Evolutionary conservation across 2,113 vertebrate species (phyloP).

Genomic region (Casuarius casuarius): DNA sequence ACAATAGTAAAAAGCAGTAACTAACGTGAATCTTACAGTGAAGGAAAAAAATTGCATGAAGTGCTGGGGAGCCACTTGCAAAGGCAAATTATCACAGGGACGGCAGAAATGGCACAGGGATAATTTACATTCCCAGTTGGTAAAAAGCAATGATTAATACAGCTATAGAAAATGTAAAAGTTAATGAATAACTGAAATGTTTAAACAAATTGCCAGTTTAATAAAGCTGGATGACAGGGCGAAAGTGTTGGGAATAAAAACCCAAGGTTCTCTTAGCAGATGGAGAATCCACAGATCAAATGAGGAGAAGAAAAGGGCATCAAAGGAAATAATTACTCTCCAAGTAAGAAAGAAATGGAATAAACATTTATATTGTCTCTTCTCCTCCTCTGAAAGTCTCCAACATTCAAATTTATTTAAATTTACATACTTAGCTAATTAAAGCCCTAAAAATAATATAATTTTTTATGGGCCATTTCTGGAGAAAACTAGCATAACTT

Average conservation of each 20-base stretch:
- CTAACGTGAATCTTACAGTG: not conserved
- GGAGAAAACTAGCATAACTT: constrained; percentile 9
- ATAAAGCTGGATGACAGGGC: constrained; percentile 22
- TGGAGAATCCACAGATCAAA: not conserved
- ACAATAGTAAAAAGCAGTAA: not conserved
- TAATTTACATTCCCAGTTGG: constrained; percentile 22
- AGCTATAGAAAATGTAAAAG: constrained; percentile 47
- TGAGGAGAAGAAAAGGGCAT: constrained; percentile 20
- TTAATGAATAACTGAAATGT: constrained; percentile 45
- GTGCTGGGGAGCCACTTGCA: not conserved
- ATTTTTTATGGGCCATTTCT: constrained; percentile 55
- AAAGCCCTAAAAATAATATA: constrained; percentile 49
- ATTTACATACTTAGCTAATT: constrained; percentile 57
- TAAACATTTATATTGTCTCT: constrained; percentile 25
- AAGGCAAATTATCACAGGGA: constrained; percentile 13
- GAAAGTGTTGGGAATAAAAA: constrained; percentile 34
- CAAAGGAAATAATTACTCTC: constrained; percentile 54
- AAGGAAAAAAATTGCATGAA: not conserved
- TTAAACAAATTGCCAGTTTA: constrained; percentile 40
- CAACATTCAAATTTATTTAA: constrained; percentile 38
- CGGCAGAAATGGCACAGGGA: not conserved
- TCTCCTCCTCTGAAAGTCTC: not conserved
- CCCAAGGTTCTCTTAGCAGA: not conserved
- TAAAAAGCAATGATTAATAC: constrained; percentile 50
- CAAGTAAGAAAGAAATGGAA: constrained; percentile 34